Percentiles rank a stretch among this genome's conserved stretches.
Evolutionary conservation across 2,888 invertebrate genomes (phyloP).

Genomic region (Lithophane ornitopus): DNA sequence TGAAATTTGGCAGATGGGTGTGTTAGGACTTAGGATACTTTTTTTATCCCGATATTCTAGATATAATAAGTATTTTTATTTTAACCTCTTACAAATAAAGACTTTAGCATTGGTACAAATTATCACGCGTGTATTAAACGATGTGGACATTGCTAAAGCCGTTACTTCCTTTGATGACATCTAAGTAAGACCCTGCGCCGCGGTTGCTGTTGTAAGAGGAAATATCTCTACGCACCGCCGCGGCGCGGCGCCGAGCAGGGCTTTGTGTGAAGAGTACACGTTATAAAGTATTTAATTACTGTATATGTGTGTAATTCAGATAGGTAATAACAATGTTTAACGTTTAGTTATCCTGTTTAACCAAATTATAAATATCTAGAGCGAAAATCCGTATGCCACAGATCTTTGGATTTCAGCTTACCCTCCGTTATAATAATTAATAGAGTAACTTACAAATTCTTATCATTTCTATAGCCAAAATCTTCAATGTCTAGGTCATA

Average conservation of each 20-base stretch:
- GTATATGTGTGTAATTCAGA: conserved; percentile 7
- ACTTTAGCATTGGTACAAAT: conserved; percentile 5
- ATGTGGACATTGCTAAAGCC: conserved; percentile 51
- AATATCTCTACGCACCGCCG: conserved; percentile 52
- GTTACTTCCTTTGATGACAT: conserved; percentile 66
- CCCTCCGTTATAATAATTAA: neutral
- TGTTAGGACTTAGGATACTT: no score
- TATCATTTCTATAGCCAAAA: neutral
- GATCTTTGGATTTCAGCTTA: neutral
- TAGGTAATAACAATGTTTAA: neutral
- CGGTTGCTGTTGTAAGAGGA: conserved; percentile 48
- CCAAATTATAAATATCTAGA: neutral
- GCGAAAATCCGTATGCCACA: neutral
- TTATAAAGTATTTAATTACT: conserved; percentile 25
- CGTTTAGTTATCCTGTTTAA: neutral
- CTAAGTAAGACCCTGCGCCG: conserved; percentile 36
- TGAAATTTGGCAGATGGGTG: no score
- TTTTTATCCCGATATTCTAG: no score
- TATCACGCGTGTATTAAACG: conserved; percentile 5
- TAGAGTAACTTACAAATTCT: neutral
- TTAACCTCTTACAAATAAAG: neutral
- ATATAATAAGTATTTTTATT: neutral
- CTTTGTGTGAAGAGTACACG: conserved; percentile 17
- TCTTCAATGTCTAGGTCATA: no score
- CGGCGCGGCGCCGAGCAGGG: neutral